Percentiles rank a stretch among this genome's conserved stretches.
Conservation (phyloP, 1,140 invertebrate species). For the Cyclargus thomasi region DNA sequence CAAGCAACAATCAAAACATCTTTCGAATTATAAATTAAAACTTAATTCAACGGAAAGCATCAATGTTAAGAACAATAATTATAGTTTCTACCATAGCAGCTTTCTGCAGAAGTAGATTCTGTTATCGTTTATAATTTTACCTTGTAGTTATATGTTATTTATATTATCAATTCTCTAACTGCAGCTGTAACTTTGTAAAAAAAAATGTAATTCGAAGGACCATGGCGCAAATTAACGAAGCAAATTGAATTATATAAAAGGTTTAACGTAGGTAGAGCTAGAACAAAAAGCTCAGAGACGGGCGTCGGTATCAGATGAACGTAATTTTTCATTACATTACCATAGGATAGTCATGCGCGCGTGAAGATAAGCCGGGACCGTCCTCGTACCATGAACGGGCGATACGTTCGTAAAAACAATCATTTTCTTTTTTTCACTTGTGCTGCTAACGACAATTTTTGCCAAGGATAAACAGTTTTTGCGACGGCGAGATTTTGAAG, state of each 20-base stretch:
- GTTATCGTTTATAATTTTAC: too few relatives aligned
- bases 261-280: conserved; percentile 29
- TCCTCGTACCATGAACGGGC: conserved; percentile 41
- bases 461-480: neutral
- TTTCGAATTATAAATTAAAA: too few relatives aligned
- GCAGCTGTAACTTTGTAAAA: neutral
- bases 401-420: conserved; percentile 19
- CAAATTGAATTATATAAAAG: conserved; percentile 31
- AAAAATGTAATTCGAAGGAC: conserved; percentile 15
- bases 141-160: too few relatives aligned
- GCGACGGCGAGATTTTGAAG: too few relatives aligned
- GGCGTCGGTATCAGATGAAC: conserved; percentile 55
- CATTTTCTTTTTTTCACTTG: conserved; percentile 19
- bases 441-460: neutral
- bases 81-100: too few relatives aligned
- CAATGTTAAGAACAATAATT: too few relatives aligned
- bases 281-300: conserved; percentile 52
- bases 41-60: too few relatives aligned
- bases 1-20: too few relatives aligned
- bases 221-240: conserved; percentile 27
- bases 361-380: conserved; percentile 57
- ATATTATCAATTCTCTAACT: too few relatives aligned
- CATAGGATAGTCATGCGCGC: conserved; percentile 58
- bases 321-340: conserved; percentile 74
- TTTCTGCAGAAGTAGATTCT: too few relatives aligned